These are phyloP conservation scores for Pilophorus perplexus DNA, from an alignment of 2,888 invertebrate genomes.

Conservation along the genomic window DNA sequence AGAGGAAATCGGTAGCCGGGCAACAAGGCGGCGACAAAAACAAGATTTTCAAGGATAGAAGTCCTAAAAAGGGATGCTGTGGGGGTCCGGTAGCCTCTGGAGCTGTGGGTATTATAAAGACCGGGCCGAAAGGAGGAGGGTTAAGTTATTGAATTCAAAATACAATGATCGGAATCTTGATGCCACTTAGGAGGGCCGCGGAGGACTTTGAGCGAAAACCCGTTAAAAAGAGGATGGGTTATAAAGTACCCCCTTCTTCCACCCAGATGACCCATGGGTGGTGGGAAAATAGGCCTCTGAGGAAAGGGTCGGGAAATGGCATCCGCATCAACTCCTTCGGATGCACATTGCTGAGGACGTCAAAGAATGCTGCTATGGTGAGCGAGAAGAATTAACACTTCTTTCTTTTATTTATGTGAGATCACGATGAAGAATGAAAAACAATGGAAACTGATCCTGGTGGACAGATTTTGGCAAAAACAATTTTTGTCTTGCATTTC, in stretches of 20 bases:
- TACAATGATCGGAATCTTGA: conserved; percentile 35
- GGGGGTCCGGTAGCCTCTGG: conserved; percentile 8
- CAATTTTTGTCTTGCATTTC: too few relatives aligned
- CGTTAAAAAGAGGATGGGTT: conserved; percentile 23
- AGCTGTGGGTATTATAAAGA: conserved; percentile 19
- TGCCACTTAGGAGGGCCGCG: conserved; percentile 21
- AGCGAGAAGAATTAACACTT: too few relatives aligned
- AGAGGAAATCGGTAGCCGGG: conserved; percentile 32
- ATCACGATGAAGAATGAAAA: too few relatives aligned
- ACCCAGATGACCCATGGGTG: too few relatives aligned
- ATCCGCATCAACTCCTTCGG: not conserved
- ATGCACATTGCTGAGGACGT: too few relatives aligned
- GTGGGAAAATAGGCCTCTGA: not conserved
- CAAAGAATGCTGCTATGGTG: too few relatives aligned
- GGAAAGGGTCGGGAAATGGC: not conserved
- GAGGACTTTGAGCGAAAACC: conserved; percentile 27
- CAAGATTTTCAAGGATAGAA: conserved; percentile 30
- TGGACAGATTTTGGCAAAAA: too few relatives aligned
- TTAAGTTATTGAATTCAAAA: conserved; percentile 32
- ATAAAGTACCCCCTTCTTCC: conserved; percentile 18
- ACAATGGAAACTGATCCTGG: too few relatives aligned
- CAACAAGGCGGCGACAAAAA: conserved; percentile 22
- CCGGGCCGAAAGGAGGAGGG: conserved; percentile 4
- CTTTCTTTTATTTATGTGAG: too few relatives aligned
- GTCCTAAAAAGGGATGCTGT: conserved; percentile 9